phyloP scores from a whole-genome alignment of 2,113 vertebrate genomes.

The Thamnophis sirtalis region DNA sequence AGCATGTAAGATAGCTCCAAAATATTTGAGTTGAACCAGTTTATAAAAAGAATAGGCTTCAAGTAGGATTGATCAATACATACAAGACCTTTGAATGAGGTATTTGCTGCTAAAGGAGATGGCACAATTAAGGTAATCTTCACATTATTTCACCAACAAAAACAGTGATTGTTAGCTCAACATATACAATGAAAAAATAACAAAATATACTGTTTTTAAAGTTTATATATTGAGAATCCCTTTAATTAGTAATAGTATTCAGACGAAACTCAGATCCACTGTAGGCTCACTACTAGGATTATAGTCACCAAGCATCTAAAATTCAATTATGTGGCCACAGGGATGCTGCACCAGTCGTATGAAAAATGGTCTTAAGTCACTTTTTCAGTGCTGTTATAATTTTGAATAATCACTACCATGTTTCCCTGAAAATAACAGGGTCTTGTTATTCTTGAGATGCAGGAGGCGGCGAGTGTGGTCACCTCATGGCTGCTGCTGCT shows the following conservation, averaged over 20 bases:
- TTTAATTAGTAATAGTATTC: neutral
- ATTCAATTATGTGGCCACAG: neutral
- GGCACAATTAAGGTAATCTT: neutral
- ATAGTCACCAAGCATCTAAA: neutral
- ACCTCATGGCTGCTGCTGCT: too few species aligned
- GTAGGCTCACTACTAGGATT: neutral
- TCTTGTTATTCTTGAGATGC: too few species aligned
- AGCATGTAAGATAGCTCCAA: neutral
- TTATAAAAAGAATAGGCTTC: neutral
- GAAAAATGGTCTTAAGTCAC: neutral
- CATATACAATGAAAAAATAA: neutral
- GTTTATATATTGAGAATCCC: neutral
- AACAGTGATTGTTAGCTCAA: neutral
- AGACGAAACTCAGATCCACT: neutral
- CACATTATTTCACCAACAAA: neutral
- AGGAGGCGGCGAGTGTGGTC: too few species aligned
- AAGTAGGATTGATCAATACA: neutral
- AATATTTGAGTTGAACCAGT: neutral
- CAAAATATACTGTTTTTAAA: neutral
- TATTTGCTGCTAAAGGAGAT: neutral
- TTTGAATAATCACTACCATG: neutral
- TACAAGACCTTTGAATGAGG: neutral
- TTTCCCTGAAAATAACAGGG: too few species aligned
- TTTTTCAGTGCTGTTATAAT: neutral
- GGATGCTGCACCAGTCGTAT: neutral